Conservation (phyloP, 2,797 vertebrate genomes). For the Notoglanidium macrostoma region DNA sequence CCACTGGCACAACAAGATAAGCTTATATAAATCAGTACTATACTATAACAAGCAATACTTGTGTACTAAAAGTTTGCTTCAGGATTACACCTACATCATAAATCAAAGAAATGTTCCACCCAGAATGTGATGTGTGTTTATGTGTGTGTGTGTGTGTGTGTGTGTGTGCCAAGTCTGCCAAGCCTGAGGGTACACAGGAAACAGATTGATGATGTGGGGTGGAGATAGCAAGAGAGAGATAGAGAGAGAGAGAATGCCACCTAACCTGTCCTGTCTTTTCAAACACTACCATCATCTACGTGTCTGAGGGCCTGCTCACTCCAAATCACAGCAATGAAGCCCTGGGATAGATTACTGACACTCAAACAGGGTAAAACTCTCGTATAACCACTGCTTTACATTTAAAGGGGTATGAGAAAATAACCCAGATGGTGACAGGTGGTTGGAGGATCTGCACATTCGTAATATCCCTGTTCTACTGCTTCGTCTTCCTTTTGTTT, state of each 20-base stretch:
- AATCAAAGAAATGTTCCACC: slow-evolving; percentile 22
- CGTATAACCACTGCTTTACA: background rate
- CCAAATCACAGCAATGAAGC: slow-evolving; percentile 19
- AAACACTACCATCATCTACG: slow-evolving; percentile 47
- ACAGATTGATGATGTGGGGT: slow-evolving; percentile 68
- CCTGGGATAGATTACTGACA: slow-evolving; percentile 18
- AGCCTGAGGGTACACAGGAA: slow-evolving; percentile 45
- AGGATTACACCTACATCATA: background rate
- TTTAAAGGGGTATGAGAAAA: background rate
- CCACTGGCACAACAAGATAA: background rate
- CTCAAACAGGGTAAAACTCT: background rate
- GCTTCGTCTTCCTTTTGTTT: slow-evolving; percentile 48
- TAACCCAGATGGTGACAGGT: slow-evolving; percentile 9
- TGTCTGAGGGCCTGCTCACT: slow-evolving; percentile 32
- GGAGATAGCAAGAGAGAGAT: slow-evolving; percentile 54
- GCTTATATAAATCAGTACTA: background rate
- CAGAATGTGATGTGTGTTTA: background rate
- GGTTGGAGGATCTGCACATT: background rate
- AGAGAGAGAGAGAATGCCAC: slow-evolving; percentile 70
- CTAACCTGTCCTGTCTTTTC: slow-evolving; percentile 70
- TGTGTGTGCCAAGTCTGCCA: slow-evolving; percentile 44
- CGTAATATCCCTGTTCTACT: slow-evolving; percentile 44
- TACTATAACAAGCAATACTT: background rate
- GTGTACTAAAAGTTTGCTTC: background rate
- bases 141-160: background rate